phyloP scores from a whole-genome alignment of 2,797 vertebrate species.

The Eospalax fontanierii region DNA sequence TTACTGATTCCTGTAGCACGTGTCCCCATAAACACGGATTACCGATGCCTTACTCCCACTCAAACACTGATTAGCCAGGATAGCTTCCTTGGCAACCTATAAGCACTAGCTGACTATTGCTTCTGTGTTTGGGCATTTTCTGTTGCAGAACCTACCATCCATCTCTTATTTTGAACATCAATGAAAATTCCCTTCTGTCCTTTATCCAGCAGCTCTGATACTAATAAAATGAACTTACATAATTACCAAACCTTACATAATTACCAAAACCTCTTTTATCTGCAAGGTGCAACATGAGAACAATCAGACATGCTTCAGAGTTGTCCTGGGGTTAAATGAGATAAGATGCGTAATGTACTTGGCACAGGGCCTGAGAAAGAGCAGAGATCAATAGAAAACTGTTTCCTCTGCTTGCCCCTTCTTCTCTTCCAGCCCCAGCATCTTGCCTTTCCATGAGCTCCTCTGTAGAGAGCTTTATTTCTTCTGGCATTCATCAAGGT shows the following conservation, averaged over 20 bases:
- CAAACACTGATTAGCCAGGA: neutral
- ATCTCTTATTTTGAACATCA: neutral
- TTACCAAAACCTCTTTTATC: conserved; percentile 42
- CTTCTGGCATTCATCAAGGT: conserved; percentile 1
- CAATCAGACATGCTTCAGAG: neutral
- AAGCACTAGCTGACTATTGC: neutral
- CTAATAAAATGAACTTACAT: neutral
- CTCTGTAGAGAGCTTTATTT: neutral
- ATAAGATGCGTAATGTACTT: conserved; percentile 46
- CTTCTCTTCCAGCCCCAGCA: neutral
- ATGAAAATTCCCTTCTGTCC: neutral
- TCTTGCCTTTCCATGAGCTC: conserved; percentile 23
- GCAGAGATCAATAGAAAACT: conserved; percentile 47
- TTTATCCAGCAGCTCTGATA: neutral
- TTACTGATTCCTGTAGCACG: neutral
- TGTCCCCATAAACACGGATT: neutral
- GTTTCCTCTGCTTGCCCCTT: conserved; percentile 23
- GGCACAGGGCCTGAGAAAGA: neutral
- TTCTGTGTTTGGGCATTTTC: neutral
- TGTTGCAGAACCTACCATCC: neutral
- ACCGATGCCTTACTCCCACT: neutral
- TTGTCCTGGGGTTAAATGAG: conserved; percentile 44
- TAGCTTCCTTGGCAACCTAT: neutral
- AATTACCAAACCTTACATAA: neutral
- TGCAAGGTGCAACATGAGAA: neutral